These are phyloP conservation scores for Creontiades dilutus DNA, from an alignment of 2,888 invertebrate genomes.

Conservation along the genomic window DNA sequence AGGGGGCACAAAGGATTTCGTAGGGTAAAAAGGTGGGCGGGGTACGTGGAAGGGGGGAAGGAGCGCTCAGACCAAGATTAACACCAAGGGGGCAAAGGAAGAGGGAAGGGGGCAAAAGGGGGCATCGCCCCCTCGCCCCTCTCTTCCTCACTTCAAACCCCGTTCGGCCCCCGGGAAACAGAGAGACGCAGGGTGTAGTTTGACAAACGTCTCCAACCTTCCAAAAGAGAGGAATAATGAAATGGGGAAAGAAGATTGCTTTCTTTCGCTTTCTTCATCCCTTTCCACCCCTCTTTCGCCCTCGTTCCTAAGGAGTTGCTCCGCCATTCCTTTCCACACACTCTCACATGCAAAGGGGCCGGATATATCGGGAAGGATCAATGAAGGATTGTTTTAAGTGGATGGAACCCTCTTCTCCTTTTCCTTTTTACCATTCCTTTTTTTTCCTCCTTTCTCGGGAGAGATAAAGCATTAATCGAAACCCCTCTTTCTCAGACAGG, in stretches of 20 bases:
- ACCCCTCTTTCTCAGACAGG: conserved; percentile 56
- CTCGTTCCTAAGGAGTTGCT: not conserved
- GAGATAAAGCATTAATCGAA: conserved; percentile 71
- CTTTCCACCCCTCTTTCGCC: conserved; percentile 38
- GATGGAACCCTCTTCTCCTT: conserved; percentile 64
- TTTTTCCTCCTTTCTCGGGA: conserved; percentile 42
- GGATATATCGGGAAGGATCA: conserved; percentile 69
- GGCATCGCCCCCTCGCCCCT: not conserved
- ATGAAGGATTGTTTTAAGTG: conserved; percentile 69
- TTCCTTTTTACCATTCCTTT: conserved; percentile 46
- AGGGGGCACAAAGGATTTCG: conserved; percentile 38
- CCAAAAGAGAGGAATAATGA: conserved; percentile 70
- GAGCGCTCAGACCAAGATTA: conserved; percentile 66
- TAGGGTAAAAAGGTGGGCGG: conserved; percentile 20
- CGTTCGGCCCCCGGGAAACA: not conserved
- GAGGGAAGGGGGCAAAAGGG: conserved; percentile 5
- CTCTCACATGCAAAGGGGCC: conserved; percentile 67
- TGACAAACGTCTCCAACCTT: conserved; percentile 70
- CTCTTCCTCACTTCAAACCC: not conserved
- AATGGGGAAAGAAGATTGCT: conserved; percentile 71
- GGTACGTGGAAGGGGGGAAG: not conserved
- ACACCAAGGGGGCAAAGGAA: conserved; percentile 51
- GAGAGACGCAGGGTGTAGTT: conserved; percentile 57
- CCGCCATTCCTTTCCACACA: conserved; percentile 61
- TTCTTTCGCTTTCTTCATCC: conserved; percentile 67